Evolutionary conservation across 2,888 invertebrate species (phyloP).

Genomic region (Galeopsomyia nigrocyanea): DNA sequence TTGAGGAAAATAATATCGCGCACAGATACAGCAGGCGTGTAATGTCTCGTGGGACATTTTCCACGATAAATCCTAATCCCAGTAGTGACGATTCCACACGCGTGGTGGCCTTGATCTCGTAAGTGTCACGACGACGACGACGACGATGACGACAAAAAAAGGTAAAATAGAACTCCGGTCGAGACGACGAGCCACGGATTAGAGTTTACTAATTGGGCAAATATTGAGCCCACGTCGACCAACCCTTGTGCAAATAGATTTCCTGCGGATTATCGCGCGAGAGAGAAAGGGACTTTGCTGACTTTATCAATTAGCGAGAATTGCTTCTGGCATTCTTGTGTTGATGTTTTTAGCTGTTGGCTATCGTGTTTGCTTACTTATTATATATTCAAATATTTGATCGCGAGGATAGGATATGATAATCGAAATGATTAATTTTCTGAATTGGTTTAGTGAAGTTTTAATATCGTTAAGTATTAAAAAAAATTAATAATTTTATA

Average conservation of each 20-base stretch:
- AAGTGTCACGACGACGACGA: background rate
- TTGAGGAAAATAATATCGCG: too few relatives aligned
- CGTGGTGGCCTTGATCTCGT: constrained; percentile 16
- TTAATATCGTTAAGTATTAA: too few relatives aligned
- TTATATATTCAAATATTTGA: too few relatives aligned
- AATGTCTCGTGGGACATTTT: constrained; percentile 17
- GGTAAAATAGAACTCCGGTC: background rate
- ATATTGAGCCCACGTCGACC: constrained; percentile 3
- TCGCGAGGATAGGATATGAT: too few relatives aligned
- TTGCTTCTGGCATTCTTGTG: too few relatives aligned
- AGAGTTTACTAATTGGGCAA: constrained; percentile 9
- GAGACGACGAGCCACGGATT: background rate
- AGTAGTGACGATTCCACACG: background rate
- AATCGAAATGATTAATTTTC: too few relatives aligned
- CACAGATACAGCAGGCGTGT: background rate
- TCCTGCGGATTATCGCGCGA: background rate
- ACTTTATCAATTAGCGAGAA: too few relatives aligned
- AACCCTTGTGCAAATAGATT: constrained; percentile 11
- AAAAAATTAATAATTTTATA: too few relatives aligned
- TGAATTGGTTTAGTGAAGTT: too few relatives aligned
- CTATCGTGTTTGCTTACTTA: too few relatives aligned
- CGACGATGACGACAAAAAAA: background rate
- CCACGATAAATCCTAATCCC: constrained; percentile 45
- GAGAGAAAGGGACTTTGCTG: too few relatives aligned
- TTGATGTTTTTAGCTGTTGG: too few relatives aligned